Evolutionary conservation across 2,888 invertebrate genomes (phyloP).

Genomic region (Agrotis puta): DNA sequence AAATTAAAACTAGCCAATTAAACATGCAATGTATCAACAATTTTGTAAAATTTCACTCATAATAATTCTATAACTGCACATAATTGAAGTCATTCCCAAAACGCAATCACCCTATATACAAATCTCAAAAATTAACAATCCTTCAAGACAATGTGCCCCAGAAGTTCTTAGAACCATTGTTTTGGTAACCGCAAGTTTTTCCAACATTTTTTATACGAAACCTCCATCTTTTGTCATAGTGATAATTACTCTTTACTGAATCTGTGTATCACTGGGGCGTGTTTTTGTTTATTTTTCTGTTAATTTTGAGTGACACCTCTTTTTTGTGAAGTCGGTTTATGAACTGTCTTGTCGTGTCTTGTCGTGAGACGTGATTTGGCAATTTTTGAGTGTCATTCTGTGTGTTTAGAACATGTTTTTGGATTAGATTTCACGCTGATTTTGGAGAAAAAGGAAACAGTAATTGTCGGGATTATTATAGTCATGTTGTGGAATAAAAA

Average conservation of each 20-base stretch:
- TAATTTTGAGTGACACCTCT: constrained; percentile 55
- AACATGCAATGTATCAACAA: too few relatives aligned
- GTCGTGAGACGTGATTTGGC: constrained; percentile 49
- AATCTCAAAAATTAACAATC: constrained; percentile 74
- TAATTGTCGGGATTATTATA: neutral
- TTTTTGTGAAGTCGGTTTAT: constrained; percentile 41
- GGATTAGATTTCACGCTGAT: constrained; percentile 26
- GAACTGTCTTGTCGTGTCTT: constrained; percentile 16
- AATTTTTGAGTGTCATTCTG: constrained; percentile 28
- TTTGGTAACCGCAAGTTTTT: constrained; percentile 76
- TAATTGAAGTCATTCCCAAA: neutral
- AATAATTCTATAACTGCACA: too few relatives aligned
- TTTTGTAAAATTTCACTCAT: too few relatives aligned
- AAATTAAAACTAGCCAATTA: too few relatives aligned
- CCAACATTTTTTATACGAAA: constrained; percentile 61
- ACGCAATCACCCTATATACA: constrained; percentile 69
- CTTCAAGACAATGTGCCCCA: constrained; percentile 74
- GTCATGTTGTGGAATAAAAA: neutral
- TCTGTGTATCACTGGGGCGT: constrained; percentile 36
- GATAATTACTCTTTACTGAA: constrained; percentile 73
- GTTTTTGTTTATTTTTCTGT: constrained; percentile 64
- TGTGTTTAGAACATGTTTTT: neutral
- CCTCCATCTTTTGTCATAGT: constrained; percentile 73
- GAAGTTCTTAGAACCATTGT: constrained; percentile 81
- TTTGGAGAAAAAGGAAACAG: constrained; percentile 10